Evolutionary conservation across 1,140 invertebrate species (phyloP), one percentile per base, ranked within the genome.

Genomic region (Venturia canescens): DNA sequence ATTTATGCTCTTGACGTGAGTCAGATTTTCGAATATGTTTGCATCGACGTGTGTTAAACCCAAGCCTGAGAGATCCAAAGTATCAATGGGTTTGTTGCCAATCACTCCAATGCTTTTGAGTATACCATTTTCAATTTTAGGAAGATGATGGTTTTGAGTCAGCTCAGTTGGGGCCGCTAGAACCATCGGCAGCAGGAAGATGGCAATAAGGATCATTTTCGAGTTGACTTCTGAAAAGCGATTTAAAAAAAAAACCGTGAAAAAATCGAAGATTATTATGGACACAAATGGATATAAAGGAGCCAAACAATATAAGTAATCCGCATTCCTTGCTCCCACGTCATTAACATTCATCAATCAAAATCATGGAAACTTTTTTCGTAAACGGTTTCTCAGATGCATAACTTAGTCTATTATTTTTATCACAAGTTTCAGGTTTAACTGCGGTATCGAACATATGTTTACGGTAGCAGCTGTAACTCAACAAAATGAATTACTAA

Each of bases 21-120:
- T 60, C 26, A 89, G 80, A 23, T 80, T 85, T 72, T 79, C 83
- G 3, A 89, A 79, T 1, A 83, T 53, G 38, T 89, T 89, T 0
- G 77, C 78, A 0, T 75, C 27, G 0, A 67, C 84, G 53, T 1
- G 1, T n/a, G 18, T 5, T n/a, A 57, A 3, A 7, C n/a, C 15
- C n/a, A 57, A 1, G 13, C 53, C 53, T 18, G 53, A 57, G 1
- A 57, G 53, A 57, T 57, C 21, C 53, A 57, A 57, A 11, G 2
- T 23, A 0, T 18, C 2, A 9, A 27, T 11, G 1, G 38, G 15
- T 5, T 83, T 57, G n/a, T n/a, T n/a, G 11, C 44, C 69, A 2
- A 1, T 48, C 0, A 81, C 66, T 9, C 72, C 31, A 1, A 88
- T 57, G 7, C 78, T 74, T 31, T 50, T 79, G 6, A 88, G 21